Percentiles rank a stretch among this genome's conserved stretches.
These are phyloP conservation scores for Acanthococcus lagerstroemiae DNA, from an alignment of 2,888 invertebrate genomes.

Conservation along the genomic window DNA sequence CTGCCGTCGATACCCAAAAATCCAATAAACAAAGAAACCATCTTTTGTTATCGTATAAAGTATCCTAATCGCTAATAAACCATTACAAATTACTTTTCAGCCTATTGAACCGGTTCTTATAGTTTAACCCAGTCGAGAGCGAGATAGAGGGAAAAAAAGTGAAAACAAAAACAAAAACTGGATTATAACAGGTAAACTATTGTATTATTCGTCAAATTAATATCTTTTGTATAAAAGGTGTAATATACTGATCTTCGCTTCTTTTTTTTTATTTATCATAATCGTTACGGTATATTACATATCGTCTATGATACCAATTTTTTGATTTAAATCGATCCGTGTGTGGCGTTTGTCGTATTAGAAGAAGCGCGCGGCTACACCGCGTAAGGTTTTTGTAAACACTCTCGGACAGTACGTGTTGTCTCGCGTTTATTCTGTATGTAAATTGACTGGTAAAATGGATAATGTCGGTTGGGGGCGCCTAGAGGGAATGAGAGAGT, in stretches of 20 bases:
- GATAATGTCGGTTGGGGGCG: background rate
- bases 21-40: constrained; percentile 28
- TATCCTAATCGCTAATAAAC: constrained; percentile 32
- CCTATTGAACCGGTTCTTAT: constrained; percentile 28
- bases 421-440: background rate
- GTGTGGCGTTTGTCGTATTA: background rate
- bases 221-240: constrained; percentile 26
- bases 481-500: background rate
- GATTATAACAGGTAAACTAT: constrained; percentile 32
- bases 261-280: constrained; percentile 8
- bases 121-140: constrained; percentile 24
- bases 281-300: constrained; percentile 20
- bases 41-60: constrained; percentile 30
- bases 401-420: constrained; percentile 1
- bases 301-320: constrained; percentile 11
- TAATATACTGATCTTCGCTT: constrained; percentile 18
- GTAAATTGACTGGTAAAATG: background rate
- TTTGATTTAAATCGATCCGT: constrained; percentile 1
- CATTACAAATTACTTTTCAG: constrained; percentile 32
- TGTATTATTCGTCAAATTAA: constrained; percentile 31
- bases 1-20: constrained; percentile 31
- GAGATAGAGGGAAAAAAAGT: constrained; percentile 13
- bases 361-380: background rate
- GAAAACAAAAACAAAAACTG: constrained; percentile 30
- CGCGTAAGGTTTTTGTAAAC: background rate